These are phyloP conservation scores for Neelides folsomi DNA, from an alignment of 2,888 invertebrate genomes.

Conservation along the genomic window DNA sequence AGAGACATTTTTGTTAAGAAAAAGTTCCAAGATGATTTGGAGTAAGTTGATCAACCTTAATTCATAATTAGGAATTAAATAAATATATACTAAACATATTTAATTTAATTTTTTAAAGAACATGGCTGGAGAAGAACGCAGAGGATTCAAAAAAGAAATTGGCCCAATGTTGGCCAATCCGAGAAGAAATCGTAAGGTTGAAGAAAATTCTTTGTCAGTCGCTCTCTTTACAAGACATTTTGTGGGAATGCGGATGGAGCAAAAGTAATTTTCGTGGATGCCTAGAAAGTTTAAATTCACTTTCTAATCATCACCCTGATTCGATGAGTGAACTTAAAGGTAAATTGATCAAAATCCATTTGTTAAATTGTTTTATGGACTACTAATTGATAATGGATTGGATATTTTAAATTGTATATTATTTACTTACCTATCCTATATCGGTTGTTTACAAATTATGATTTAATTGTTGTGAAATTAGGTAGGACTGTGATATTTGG, in stretches of 20 bases:
- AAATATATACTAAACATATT: too few species aligned
- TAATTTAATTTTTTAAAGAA: constrained; percentile 45
- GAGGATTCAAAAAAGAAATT: constrained; percentile 52
- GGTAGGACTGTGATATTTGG: constrained; percentile 71
- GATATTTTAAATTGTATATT: too few species aligned
- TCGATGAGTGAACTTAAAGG: constrained; percentile 50
- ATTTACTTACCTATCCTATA: too few species aligned
- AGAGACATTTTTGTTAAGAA: constrained; percentile 12
- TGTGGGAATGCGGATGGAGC: constrained; percentile 78
- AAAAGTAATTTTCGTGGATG: constrained; percentile 81
- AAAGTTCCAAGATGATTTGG: constrained; percentile 14
- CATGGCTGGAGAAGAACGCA: constrained; percentile 62
- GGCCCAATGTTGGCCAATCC: constrained; percentile 51
- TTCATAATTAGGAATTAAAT: background rate
- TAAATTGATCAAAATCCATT: too few species aligned
- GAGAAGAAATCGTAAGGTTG: constrained; percentile 59
- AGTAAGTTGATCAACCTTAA: constrained; percentile 9
- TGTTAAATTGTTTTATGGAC: too few species aligned
- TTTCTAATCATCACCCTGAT: constrained; percentile 60
- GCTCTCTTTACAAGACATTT: constrained; percentile 48
- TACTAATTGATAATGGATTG: constrained; percentile 1
- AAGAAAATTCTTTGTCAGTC: constrained; percentile 46
- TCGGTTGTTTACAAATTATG: too few species aligned
- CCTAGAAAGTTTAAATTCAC: constrained; percentile 62
- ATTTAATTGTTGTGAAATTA: constrained; percentile 36